These are phyloP conservation scores for Cryptus viduatorius DNA, from an alignment of 2,888 invertebrate genomes.

Conservation along the genomic window DNA sequence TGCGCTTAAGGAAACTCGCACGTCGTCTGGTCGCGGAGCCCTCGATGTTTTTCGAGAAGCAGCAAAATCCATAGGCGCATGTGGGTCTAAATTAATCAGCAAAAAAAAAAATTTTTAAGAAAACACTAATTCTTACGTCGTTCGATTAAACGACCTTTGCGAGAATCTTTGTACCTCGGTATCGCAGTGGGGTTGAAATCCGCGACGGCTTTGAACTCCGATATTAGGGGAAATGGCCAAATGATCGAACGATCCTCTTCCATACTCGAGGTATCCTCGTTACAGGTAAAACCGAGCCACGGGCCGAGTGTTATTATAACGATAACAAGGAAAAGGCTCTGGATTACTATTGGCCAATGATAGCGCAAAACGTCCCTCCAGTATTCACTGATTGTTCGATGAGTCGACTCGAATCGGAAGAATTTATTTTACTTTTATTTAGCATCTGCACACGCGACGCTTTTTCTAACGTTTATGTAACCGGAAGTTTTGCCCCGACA, in stretches of 20 bases:
- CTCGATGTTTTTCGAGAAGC: conserved; percentile 61
- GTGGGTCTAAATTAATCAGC: conserved; percentile 24
- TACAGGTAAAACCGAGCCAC: conserved; percentile 68
- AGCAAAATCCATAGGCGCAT: conserved; percentile 65
- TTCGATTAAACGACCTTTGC: background rate
- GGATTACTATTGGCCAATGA: conserved; percentile 70
- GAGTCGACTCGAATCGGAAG: conserved; percentile 33
- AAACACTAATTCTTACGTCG: background rate
- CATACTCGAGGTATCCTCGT: conserved; percentile 53
- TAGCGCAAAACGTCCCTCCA: conserved; percentile 70
- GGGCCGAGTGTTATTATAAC: conserved; percentile 68
- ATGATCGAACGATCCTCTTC: conserved; percentile 55
- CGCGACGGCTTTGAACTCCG: conserved; percentile 46
- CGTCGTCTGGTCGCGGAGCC: conserved; percentile 60
- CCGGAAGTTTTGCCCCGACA: background rate
- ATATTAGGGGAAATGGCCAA: conserved; percentile 62
- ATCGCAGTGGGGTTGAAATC: conserved; percentile 41
- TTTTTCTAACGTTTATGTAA: background rate
- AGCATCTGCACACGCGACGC: background rate
- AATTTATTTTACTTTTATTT: background rate
- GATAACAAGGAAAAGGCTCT: conserved; percentile 69
- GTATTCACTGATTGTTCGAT: conserved; percentile 69
- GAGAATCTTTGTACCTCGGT: conserved; percentile 34
- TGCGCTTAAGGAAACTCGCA: conserved; percentile 69
- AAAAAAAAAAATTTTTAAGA: background rate